Conservation (phyloP, 2,113 vertebrate genomes). For the Mungos mungo region DNA sequence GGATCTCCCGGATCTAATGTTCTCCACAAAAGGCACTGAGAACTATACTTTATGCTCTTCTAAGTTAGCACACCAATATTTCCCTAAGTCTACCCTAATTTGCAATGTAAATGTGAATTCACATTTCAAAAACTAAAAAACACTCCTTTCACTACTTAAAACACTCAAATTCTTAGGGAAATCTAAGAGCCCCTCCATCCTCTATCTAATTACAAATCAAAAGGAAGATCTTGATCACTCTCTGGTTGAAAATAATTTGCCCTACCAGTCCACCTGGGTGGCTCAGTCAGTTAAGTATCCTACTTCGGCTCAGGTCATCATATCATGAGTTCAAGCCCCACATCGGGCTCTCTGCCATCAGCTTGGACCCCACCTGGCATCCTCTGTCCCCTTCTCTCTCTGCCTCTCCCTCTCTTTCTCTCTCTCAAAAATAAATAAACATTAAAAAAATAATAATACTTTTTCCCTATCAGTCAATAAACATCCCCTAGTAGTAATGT, state of each 20-base stretch:
- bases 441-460: neutral
- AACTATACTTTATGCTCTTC: neutral
- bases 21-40: neutral
- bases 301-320: too few relatives aligned
- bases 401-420: too few relatives aligned
- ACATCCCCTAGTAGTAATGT: too few relatives aligned
- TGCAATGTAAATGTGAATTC: constrained; percentile 25
- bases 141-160: constrained; percentile 6
- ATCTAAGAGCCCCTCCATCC: neutral
- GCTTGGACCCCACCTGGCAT: too few relatives aligned
- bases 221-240: neutral
- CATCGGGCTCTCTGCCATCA: too few relatives aligned
- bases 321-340: too few relatives aligned
- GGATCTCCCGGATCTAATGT: neutral
- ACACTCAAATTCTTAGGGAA: neutral
- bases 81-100: neutral
- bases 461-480: neutral
- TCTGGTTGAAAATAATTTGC: neutral
- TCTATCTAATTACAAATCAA: constrained; percentile 10
- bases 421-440: too few relatives aligned
- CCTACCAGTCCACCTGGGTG: neutral
- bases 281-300: too few relatives aligned
- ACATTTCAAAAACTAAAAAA: neutral
- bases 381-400: too few relatives aligned
- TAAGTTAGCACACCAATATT: neutral